phyloP scores from a whole-genome alignment of 2,888 invertebrate species.

The Tinea trinotella region DNA sequence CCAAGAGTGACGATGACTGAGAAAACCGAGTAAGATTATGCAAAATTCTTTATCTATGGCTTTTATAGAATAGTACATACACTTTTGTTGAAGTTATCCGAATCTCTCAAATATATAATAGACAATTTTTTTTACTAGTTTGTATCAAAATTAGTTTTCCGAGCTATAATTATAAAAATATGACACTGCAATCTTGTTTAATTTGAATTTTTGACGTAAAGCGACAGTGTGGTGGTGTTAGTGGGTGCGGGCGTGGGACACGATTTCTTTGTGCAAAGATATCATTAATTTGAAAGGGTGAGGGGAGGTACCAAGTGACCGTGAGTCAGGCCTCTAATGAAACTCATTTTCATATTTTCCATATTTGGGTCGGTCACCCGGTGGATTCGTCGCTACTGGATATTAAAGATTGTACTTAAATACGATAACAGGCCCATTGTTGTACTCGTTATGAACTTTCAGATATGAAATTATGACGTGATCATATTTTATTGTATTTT shows the following conservation, averaged over 20 bases:
- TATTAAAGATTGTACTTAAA: neutral
- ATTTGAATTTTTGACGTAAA: constrained; percentile 15
- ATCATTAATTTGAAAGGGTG: constrained; percentile 27
- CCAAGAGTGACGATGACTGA: no score
- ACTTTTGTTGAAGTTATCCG: no score
- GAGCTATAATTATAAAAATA: neutral
- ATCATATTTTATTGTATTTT: constrained; percentile 14
- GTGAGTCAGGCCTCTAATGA: constrained; percentile 38
- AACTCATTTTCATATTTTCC: constrained; percentile 48
- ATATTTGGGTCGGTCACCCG: constrained; percentile 38
- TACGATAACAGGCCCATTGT: neutral
- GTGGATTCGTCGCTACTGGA: neutral
- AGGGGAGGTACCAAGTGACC: constrained; percentile 25
- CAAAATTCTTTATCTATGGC: no score
- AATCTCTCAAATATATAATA: no score
- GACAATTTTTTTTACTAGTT: no score
- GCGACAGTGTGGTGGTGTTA: constrained; percentile 2
- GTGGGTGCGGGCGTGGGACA: constrained; percentile 6
- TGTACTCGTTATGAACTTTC: neutral
- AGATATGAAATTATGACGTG: constrained; percentile 12
- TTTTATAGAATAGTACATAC: no score
- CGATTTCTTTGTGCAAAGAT: constrained; percentile 27
- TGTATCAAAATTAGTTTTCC: neutral
- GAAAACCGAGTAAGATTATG: no score
- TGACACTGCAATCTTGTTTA: constrained; percentile 10